These are phyloP conservation scores for Smittia aterrima DNA, from an alignment of 2,888 invertebrate species.

Conservation along the genomic window DNA sequence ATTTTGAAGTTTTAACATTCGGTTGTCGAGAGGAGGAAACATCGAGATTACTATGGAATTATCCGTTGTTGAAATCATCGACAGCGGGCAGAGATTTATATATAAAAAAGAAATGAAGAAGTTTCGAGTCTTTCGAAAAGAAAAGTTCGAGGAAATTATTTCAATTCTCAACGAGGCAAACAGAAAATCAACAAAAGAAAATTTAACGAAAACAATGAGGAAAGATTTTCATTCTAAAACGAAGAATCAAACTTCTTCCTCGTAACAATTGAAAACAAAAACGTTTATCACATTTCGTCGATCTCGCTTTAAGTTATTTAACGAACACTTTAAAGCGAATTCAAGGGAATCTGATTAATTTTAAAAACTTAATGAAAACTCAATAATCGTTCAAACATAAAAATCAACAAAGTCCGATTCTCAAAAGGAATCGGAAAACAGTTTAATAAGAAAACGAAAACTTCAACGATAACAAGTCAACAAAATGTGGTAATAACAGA, in stretches of 20 bases:
- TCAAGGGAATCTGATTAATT: neutral
- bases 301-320: neutral
- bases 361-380: conserved; percentile 13
- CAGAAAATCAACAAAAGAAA: conserved; percentile 21
- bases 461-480: neutral
- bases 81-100: too few relatives aligned
- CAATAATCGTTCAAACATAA: neutral
- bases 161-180: neutral
- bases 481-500: neutral
- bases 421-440: neutral
- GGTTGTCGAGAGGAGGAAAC: too few relatives aligned
- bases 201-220: conserved; percentile 20
- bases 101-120: neutral
- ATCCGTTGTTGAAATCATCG: too few relatives aligned
- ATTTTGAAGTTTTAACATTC: too few relatives aligned
- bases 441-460: neutral
- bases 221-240: neutral
- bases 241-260: neutral
- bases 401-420: too few relatives aligned
- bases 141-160: conserved; percentile 20
- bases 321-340: neutral
- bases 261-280: neutral
- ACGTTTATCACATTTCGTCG: conserved; percentile 1
- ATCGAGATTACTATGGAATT: too few relatives aligned
- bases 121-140: neutral